Base-by-base conservation (phyloP, 2,888 invertebrate genomes). In the Brachypalpus laphriformis region DNA sequence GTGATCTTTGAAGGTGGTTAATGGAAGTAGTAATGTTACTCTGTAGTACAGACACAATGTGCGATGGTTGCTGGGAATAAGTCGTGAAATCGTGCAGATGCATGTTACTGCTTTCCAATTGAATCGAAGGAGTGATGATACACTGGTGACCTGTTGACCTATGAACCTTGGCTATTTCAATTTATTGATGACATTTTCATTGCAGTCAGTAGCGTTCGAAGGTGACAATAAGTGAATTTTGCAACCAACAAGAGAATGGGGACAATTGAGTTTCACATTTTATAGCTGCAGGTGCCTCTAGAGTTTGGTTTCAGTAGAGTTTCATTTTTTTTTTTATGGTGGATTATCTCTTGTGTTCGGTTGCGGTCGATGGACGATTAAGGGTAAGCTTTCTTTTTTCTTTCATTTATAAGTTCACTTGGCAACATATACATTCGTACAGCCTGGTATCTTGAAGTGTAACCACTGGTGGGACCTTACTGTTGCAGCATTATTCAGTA, bases 111-210 rank as follows among this genome's bases (percentile, higher is more conserved):
- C 31, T 34, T 77, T 14, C 9, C 34, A 76, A 71, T 70, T 76
- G 47, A 71, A 76, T 76, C 20, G 16, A n/a, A 76, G 31, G 61
- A 40, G 82, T 66, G 72, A 49, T 63, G 72, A 72, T 82, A 61
- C 31, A 59, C 66, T 66, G 37, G 40, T 74, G 72, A 61, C 82
- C 66, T 63, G 78, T 68, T 83, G 63, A 68, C 72, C 74, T 74
- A 78, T 83, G 54, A n/a, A 25, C 45, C 31, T 18, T 63, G 47
- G 56, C 14, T 61, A 77, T 72, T 77, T 71, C 45, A 47, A 72
- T 74, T 72, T 40, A 47, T 63, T 31, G 72, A 78, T 83, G 78
- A 25, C 82, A 83, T 83, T 83, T n/a, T 83, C 82, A 83, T 83
- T 83, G 78, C 22, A 74, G 54, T 5, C 25, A 25, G 25, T 82